Evolutionary conservation across 1,140 invertebrate species (phyloP).

Genomic region (Caenorhabditis remanei): DNA sequence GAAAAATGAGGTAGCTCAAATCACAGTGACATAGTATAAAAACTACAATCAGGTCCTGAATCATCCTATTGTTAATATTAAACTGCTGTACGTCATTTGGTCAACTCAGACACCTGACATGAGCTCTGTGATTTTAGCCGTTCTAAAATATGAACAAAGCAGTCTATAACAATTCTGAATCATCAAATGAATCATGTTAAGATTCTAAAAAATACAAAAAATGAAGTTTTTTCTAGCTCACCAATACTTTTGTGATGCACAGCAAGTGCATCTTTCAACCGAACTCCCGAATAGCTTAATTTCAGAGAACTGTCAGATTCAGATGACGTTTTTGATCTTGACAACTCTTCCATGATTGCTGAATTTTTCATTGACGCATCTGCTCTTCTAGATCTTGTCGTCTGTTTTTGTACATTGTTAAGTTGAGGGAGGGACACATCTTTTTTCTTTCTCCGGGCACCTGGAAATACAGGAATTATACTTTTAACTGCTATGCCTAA

Average conservation of each 20-base stretch:
- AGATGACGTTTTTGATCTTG: constrained; percentile 19
- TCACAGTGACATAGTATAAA: no score
- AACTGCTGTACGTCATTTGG: no score
- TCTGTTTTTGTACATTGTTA: neutral
- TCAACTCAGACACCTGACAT: no score
- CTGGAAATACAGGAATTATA: neutral
- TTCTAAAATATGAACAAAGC: no score
- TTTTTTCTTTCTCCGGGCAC: neutral
- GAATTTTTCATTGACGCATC: neutral
- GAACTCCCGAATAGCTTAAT: constrained; percentile 1
- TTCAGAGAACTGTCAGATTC: constrained; percentile 33
- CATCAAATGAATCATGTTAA: no score
- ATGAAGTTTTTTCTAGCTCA: neutral
- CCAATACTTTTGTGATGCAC: neutral
- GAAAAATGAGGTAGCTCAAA: no score
- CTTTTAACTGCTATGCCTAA: no score
- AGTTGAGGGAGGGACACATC: constrained; percentile 18
- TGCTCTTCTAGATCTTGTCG: neutral
- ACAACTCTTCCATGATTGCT: neutral
- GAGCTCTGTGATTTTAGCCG: no score
- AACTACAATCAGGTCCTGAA: no score
- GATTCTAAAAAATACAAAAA: neutral
- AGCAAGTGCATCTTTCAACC: constrained; percentile 43
- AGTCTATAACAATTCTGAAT: no score
- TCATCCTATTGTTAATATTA: no score